Base-by-base conservation (phyloP, 1,140 invertebrate genomes). In the Halyomorpha halys region DNA sequence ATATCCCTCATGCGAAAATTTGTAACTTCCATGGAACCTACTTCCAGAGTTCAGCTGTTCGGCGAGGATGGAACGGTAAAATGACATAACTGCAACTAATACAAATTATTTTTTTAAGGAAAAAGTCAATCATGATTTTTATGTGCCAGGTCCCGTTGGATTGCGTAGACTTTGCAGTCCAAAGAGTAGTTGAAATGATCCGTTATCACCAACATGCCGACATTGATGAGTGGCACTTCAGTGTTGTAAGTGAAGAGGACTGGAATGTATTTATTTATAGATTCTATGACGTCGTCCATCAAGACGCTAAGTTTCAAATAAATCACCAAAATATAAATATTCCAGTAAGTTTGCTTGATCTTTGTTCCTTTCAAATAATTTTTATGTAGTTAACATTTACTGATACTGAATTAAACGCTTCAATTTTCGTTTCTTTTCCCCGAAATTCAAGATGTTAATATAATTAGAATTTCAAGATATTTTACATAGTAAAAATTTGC, bases 241-340 rank as follows among this genome's bases (percentile, higher is more conserved):
- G 82, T 59, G 80, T 80, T 68, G 76, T 90, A 18, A 89, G 85
- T 85, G 83, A 86, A 65, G 83, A 87, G 68, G 87, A 93, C 72
- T 94, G 91, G 91, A 87, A 91, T 67, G 83, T 87, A 69, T 91
- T 93, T 70, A 80, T 94, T 14, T 82, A 81, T 1, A 82, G 86
- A 74, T 89, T 85, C 74, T 86, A 89, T 73, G 76, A 81, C 27
- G 71, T 89, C 30, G 81, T 84, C 61, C 86, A 89, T 71, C 79
- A 85, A 68, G 79, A 81, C 65, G 77, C 74, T 0, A 75, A 76
- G 45, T 80, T 81, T 74, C 70, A 75, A 21, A 72, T 76, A 56
- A 56, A 56, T 70, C 65, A 71, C 16, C 69, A 68, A 30, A 73
- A 73, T 30, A 73, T 74, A 53, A 70, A 74, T 18, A 68, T 75